Evolutionary conservation across 2,797 vertebrate genomes (phyloP).

Genomic region (Spheniscus humboldti): DNA sequence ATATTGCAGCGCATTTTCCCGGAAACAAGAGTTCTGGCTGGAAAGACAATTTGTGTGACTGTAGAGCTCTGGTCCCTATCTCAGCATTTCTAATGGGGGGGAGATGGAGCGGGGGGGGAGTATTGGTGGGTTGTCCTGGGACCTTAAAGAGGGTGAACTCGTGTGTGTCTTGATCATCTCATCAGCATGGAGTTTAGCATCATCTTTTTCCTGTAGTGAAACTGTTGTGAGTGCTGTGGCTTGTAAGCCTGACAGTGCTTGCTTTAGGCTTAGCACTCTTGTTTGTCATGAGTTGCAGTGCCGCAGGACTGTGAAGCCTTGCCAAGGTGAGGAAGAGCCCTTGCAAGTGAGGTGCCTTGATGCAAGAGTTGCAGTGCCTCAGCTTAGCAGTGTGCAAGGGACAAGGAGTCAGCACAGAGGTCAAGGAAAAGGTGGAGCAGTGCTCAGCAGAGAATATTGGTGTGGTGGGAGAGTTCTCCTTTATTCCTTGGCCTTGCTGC

Average conservation of each 20-base stretch:
- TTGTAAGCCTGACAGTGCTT: background rate
- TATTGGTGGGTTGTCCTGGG: background rate
- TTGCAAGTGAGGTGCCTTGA: background rate
- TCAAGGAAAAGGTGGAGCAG: background rate
- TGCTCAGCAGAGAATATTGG: background rate
- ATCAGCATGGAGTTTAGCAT: background rate
- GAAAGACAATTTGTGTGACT: background rate
- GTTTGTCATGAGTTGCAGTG: background rate
- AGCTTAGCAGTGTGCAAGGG: background rate
- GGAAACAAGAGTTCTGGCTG: background rate
- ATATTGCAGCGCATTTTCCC: background rate
- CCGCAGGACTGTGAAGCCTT: background rate
- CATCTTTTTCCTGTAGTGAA: background rate
- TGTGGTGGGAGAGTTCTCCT: background rate
- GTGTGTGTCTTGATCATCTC: background rate
- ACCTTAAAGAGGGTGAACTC: background rate
- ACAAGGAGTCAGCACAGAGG: background rate
- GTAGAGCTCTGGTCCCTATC: background rate
- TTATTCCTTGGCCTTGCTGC: background rate
- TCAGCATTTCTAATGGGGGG: background rate
- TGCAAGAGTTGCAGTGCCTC: background rate
- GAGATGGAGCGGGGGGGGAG: accelerated
- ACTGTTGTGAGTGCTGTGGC: background rate
- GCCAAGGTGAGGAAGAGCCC: background rate
- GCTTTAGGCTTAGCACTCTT: background rate